Conservation (phyloP, 30 jellyfish, hydroid and myxozoan species). For the Cassiopea andromeda region DNA sequence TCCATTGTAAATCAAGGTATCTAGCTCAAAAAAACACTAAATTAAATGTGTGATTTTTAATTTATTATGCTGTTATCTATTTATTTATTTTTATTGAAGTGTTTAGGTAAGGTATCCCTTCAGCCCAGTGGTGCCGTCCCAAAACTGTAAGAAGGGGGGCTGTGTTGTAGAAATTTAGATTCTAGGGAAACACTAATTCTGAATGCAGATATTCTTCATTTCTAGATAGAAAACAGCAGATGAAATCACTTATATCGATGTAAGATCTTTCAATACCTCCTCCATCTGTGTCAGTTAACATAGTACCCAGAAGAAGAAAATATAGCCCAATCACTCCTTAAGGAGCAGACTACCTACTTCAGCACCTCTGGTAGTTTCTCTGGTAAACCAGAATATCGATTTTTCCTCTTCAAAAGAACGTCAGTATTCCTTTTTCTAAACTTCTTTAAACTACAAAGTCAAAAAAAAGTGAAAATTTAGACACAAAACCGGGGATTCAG, state of each 20-base stretch:
- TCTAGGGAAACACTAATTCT: no score
- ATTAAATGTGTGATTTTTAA: background rate
- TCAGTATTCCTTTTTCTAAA: slow-evolving; percentile 9
- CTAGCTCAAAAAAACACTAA: background rate
- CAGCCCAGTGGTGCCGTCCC: background rate
- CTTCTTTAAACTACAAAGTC: slow-evolving; percentile 24
- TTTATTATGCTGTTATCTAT: no score
- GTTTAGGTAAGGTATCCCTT: no score
- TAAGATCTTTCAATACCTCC: no score
- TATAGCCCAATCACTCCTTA: no score
- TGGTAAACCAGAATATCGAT: slow-evolving; percentile 46
- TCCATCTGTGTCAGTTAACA: no score
- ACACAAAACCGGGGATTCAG: background rate
- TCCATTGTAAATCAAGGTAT: slow-evolving; percentile 49
- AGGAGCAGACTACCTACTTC: background rate
- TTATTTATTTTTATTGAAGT: no score
- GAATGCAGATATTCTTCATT: no score
- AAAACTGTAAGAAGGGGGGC: background rate
- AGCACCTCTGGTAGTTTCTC: slow-evolving; percentile 40
- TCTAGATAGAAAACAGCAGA: no score
- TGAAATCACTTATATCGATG: no score
- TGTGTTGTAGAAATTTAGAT: no score
- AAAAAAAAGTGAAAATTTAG: background rate
- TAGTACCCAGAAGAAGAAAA: no score
- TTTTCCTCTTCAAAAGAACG: slow-evolving; percentile 26